Conservation (phyloP, 2,113 vertebrate genomes). For the Triplophysa tibetana region DNA sequence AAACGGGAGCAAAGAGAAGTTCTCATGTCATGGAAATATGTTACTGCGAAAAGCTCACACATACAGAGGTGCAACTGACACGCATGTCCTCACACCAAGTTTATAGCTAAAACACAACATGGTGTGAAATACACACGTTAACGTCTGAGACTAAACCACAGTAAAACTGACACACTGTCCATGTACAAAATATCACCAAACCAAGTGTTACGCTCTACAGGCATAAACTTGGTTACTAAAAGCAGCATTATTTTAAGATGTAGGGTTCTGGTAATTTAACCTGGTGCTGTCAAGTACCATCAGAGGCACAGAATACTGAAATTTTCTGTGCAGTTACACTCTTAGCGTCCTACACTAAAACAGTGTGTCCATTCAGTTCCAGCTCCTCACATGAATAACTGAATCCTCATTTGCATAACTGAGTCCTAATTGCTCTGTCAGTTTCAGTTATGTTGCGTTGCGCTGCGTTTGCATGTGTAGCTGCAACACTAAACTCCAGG, state of each 20-base stretch:
- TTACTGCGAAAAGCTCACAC: conserved; percentile 4
- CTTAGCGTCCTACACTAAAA: not conserved
- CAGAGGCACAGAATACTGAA: not conserved
- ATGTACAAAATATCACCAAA: not conserved
- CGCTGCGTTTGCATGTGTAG: not conserved
- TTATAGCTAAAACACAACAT: not conserved
- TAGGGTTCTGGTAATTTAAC: too few relatives aligned
- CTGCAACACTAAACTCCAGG: not conserved
- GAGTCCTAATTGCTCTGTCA: not conserved
- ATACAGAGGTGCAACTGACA: not conserved
- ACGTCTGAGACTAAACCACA: not conserved
- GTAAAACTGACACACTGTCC: not conserved
- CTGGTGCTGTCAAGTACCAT: too few relatives aligned
- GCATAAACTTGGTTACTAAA: not conserved
- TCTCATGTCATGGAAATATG: too few relatives aligned
- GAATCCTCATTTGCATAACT: not conserved
- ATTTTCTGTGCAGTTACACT: not conserved
- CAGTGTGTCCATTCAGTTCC: not conserved
- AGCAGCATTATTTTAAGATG: not conserved
- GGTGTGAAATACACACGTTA: not conserved
- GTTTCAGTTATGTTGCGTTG: not conserved
- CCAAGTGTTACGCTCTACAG: not conserved
- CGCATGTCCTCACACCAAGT: not conserved
- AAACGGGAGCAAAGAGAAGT: too few relatives aligned
- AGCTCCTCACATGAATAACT: not conserved